Percentiles rank a stretch among this genome's conserved stretches.
Conservation (phyloP, 2,888 invertebrate species). For the Apamea anceps region DNA sequence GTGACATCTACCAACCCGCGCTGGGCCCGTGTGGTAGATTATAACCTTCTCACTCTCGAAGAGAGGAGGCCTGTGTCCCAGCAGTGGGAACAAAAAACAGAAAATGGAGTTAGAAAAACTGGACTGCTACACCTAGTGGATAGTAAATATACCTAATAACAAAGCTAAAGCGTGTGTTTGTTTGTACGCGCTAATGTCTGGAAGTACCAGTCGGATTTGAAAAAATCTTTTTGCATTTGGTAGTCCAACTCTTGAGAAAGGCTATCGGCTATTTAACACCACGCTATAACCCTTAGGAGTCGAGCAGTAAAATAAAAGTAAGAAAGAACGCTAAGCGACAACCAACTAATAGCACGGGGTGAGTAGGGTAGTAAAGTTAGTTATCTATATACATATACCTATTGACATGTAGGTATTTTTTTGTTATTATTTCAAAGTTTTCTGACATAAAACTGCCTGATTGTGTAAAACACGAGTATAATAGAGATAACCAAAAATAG, state of each 20-base stretch:
- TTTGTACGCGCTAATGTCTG: too few relatives aligned
- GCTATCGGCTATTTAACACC: not conserved
- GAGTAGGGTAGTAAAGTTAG: not conserved
- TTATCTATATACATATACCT: not conserved
- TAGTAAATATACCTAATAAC: too few relatives aligned
- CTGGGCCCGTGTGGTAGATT: too few relatives aligned
- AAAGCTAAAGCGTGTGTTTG: too few relatives aligned
- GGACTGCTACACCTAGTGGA: not conserved
- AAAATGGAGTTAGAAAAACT: not conserved
- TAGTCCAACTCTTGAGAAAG: not conserved
- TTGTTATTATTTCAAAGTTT: not conserved
- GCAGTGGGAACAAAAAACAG: not conserved
- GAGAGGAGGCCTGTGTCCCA: too few relatives aligned
- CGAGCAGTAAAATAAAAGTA: not conserved
- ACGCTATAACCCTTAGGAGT: not conserved
- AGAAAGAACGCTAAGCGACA: not conserved
- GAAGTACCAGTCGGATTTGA: too few relatives aligned
- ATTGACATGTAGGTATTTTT: not conserved
- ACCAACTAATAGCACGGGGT: not conserved
- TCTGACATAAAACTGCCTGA: not conserved
- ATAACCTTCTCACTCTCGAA: too few relatives aligned
- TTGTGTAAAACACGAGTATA: not conserved
- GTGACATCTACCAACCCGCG: too few relatives aligned
- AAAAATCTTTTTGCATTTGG: not conserved
- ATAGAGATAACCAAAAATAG: slow-evolving; percentile 20